Base-by-base conservation (phyloP, 2,888 invertebrate species). In the Blomia tropicalis region DNA sequence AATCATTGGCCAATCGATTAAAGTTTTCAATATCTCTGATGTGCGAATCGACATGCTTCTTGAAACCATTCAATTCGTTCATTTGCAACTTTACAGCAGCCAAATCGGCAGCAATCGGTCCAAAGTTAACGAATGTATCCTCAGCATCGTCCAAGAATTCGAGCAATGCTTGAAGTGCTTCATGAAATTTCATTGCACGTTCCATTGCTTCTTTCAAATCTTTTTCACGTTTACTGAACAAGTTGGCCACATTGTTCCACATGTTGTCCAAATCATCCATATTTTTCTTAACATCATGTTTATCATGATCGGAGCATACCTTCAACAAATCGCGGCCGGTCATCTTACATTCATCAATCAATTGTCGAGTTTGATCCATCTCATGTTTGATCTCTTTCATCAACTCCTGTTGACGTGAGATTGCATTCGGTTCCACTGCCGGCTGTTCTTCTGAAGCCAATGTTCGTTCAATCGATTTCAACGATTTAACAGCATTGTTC, bases 11-110 rank as follows among this genome's bases (percentile, higher is more conserved):
- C 85, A 92, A 91, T 75, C 91, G 86, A 79, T 93, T 95, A 66
- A 98, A 78, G 32, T 91, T 87, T 75, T 96, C 95, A 70, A 96
- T 89, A 76, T 92, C 90, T 64, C 95, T 89, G 87, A 95, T 93
- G 71, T 92, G 90, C 1, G 93, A 93, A 79, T 96, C 95, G 66
- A 96, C 90, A 72, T 93, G 91, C 61, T 85, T 81, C 75, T 95
- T 95, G 81, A 96, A 92, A 67, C 82, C 79, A 71, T 89, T 89
- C 23, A 95, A 79, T 69, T 93, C 91, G 63, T 84, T 82, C 72
- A 95, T 92, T 77, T 95, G 95, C 58, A 82, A 81, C 75, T 93
- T 93, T 58, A 95, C 92, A 14, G 87, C 87, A 70, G 89, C 90
- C 71, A 92, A 92, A 72, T 95, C 93, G 0, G 88, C 83, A 14